Evolutionary conservation across 2,797 vertebrate genomes (phyloP).

Genomic region (Sorex maritimensis): DNA sequence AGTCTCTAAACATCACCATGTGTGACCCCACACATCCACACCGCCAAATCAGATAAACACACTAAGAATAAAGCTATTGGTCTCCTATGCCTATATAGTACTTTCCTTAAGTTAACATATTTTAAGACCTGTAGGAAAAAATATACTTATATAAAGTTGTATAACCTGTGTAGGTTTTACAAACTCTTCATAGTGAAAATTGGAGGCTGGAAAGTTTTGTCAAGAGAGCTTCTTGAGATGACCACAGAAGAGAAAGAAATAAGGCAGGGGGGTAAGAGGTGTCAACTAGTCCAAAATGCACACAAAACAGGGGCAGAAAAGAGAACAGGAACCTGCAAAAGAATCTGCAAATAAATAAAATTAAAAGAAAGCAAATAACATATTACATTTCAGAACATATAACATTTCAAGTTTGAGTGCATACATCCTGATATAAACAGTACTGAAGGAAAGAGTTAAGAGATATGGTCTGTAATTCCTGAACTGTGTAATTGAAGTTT

Average conservation of each 20-base stretch:
- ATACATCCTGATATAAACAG: background rate
- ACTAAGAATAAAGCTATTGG: background rate
- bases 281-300: background rate
- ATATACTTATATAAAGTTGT: background rate
- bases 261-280: background rate
- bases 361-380: background rate
- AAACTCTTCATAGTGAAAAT: background rate
- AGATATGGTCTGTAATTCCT: background rate
- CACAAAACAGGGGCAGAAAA: background rate
- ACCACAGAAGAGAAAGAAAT: background rate
- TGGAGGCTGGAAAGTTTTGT: background rate
- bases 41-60: background rate
- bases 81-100: background rate
- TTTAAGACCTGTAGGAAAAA: background rate
- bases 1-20: no score
- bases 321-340: background rate
- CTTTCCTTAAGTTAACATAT: background rate
- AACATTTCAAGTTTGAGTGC: conserved; percentile 28
- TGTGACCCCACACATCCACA: no score
- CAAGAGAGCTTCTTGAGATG: background rate
- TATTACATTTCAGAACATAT: conserved; percentile 32
- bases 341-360: background rate
- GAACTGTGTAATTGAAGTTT: conserved; percentile 32
- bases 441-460: conserved; percentile 9
- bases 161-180: conserved; percentile 33